Percentiles rank a stretch among this genome's conserved stretches.
Conservation (phyloP, 2,888 invertebrate genomes). For the Hymenopus coronatus region DNA sequence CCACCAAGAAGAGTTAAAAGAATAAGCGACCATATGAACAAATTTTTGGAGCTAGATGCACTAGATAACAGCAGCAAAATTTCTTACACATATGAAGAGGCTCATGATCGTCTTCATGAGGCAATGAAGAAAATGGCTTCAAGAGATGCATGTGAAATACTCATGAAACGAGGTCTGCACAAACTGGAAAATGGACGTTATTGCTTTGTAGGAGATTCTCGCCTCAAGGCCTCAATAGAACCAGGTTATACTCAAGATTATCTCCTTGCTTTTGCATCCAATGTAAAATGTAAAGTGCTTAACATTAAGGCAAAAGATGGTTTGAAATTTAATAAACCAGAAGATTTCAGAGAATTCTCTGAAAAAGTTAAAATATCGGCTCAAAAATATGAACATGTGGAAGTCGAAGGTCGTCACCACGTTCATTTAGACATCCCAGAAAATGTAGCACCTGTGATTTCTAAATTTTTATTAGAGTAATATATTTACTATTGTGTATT, state of each 20-base stretch:
- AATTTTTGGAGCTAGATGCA: not conserved
- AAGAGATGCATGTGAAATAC: constrained; percentile 62
- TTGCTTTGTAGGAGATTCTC: constrained; percentile 69
- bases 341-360: constrained; percentile 34
- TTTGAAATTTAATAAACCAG: constrained; percentile 36
- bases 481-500: too few species aligned
- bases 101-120: not conserved
- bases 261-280: constrained; percentile 36
- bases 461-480: constrained; percentile 33
- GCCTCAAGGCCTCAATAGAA: constrained; percentile 57
- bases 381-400: constrained; percentile 35
- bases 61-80: not conserved
- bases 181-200: constrained; percentile 42
- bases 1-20: not conserved
- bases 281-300: constrained; percentile 41
- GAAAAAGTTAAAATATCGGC: constrained; percentile 35
- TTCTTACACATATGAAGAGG: constrained; percentile 20
- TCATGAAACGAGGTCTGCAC: constrained; percentile 72
- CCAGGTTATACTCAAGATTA: constrained; percentile 35
- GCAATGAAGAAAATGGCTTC: constrained; percentile 53
- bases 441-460: constrained; percentile 38
- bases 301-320: constrained; percentile 41
- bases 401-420: constrained; percentile 39
- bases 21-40: constrained; percentile 3
- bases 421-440: constrained; percentile 40